Evolutionary conservation across 1,140 invertebrate genomes (phyloP), one percentile per base, ranked within the genome.

Genomic region (Delia radicum): DNA sequence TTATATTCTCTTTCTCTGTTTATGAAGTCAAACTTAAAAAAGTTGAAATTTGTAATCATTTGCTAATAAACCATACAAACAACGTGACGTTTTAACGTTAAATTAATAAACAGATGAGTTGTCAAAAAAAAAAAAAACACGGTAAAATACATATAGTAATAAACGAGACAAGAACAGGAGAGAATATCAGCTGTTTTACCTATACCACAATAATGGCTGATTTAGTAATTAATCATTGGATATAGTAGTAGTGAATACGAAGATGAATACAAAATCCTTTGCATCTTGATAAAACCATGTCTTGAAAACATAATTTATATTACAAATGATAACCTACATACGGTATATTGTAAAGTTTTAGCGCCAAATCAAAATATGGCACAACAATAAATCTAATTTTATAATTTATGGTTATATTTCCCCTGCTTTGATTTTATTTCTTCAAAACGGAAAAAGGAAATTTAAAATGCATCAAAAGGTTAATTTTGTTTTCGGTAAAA

Each of bases 221-320:
- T 63, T 26, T 33, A 5, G 29, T 69, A 24, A 69, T 69, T 69
- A 33, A 69, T 69, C 29, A 69, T 69, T 69, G 33, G n/a, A 27
- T 27, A 21, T 10, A 28, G 26, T 2, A 24, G 8, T 12, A n/a
- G n/a, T n/a, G n/a, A n/a, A n/a, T n/a, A 65, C 28, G 27, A n/a
- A 42, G 33, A 63, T 29, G 4, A 28, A 65, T 13, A 69, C 33
- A 33, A 69, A 69, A 69, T 69, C 65, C 65, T 24, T 69, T 33
- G 29, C 6, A 37, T 37, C 29, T n/a, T 21, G 65, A 69, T 69
- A 69, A 69, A 33, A 69, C 21, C 65, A 69, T 69, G 65, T 69
- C 18, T n/a, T 18, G 37, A 33, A 18, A 7, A 8, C 65, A 69
- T 69, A 69, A 69, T 69, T 69, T 69, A 69, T 69, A 21, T n/a